These are phyloP conservation scores for Tetrao urogallus DNA, from an alignment of 2,113 vertebrate species.

Conservation along the genomic window DNA sequence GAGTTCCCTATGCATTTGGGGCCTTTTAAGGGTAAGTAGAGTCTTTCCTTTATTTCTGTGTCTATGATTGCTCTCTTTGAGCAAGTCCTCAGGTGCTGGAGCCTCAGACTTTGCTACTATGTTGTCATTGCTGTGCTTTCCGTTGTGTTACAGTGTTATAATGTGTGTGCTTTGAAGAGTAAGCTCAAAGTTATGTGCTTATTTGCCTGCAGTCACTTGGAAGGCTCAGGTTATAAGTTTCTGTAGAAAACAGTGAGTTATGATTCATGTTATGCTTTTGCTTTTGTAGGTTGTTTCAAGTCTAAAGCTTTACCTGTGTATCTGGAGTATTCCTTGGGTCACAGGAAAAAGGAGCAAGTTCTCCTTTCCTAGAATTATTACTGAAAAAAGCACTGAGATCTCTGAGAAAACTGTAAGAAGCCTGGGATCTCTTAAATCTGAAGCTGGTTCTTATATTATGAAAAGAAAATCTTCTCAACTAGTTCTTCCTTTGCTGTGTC, in stretches of 20 bases:
- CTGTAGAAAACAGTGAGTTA: neutral
- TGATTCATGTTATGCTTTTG: neutral
- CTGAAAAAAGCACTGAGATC: neutral
- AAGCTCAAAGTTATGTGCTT: neutral
- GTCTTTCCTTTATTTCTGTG: too few relatives aligned
- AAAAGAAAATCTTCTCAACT: neutral
- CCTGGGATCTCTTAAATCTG: neutral
- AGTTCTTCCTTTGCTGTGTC: neutral
- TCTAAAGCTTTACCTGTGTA: neutral
- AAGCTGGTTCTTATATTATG: neutral
- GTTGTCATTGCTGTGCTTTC: too few relatives aligned
- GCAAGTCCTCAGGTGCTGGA: too few relatives aligned
- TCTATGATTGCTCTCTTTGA: too few relatives aligned
- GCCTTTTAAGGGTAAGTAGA: too few relatives aligned
- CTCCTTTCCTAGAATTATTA: neutral
- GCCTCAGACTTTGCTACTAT: too few relatives aligned
- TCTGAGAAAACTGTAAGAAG: fast-evolving
- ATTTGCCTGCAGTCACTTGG: neutral
- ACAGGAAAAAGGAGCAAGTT: neutral
- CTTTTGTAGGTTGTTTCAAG: neutral
- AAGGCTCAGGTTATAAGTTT: neutral
- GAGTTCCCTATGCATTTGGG: too few relatives aligned
- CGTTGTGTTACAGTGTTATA: too few relatives aligned
- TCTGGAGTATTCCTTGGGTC: neutral
- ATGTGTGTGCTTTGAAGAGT: neutral